Base-by-base conservation (phyloP, 2,888 invertebrate species). In the Carterocephalus palaemon region DNA sequence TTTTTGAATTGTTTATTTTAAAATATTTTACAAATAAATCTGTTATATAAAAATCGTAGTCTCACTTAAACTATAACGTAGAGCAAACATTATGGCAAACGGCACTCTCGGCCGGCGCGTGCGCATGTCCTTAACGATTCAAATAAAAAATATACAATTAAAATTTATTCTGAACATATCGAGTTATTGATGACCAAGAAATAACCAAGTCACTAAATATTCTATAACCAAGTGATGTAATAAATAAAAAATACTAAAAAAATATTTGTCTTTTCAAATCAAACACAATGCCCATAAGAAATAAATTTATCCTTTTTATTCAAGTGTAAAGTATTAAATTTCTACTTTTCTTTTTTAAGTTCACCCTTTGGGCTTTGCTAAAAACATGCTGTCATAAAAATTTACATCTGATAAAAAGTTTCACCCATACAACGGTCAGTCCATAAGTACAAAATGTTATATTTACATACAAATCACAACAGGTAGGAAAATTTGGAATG, bases 231-330 rank as follows among this genome's bases (percentile, higher is more conserved):
- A 69, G 70, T 58, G 62, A 62, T 55, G 68, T 67, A 65, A 70
- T 69, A 64, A 73, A 73, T 71, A 64, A 72, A 77, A 73, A 68
- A 64, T 67, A 70, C 70, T 82, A 82, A 73, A 84, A 81, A 84
- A 83, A 83, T 82, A 84, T 73, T 56, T 69, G 62, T 75, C 72
- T 80, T 77, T 76, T 69, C 62, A 62, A 70, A 72, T 54, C 62
- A 54, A 61, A 51, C 43, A 52, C 47, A 46, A 54, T 52, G n/a
- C n/a, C n/a, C n/a, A 49, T 46, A 54, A 22, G 48, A 57, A 54
- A 51, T 46, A 53, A 51, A 29, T 47, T 55, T 53, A 47, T 40
- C 45, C 28, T 24, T 19, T 37, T 31, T 45, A 48, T 40, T 10
- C 17, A 40, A 43, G 34, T 41, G 24, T 29, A 15, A 17, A 37